phyloP scores from a whole-genome alignment of 2,888 invertebrate genomes.

The Epinotia ramella region DNA sequence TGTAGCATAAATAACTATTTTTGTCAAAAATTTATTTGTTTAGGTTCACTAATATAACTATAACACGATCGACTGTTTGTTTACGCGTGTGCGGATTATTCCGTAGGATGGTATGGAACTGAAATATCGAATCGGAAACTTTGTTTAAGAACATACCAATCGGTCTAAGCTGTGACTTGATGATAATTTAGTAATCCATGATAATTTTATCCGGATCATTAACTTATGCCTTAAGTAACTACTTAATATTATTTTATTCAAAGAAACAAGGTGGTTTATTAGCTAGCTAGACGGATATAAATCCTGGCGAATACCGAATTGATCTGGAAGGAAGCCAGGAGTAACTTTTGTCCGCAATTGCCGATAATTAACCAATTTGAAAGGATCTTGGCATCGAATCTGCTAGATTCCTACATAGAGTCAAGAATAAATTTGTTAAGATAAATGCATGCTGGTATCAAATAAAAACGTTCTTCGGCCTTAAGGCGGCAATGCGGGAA shows the following conservation, averaged over 20 bases:
- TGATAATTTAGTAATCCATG: background rate
- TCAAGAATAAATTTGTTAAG: background rate
- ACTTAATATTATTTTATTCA: background rate
- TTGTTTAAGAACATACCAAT: no score
- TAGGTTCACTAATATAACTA: no score
- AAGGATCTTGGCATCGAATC: constrained; percentile 36
- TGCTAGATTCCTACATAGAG: background rate
- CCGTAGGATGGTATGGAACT: no score
- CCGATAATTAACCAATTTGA: constrained; percentile 33
- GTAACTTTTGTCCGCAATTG: constrained; percentile 28
- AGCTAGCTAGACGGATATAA: constrained; percentile 6
- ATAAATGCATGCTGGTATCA: background rate
- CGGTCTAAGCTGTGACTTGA: no score
- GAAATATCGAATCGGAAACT: no score
- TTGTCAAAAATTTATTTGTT: no score
- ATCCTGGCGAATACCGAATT: constrained; percentile 7
- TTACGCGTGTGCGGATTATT: no score
- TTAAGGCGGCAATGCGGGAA: no score
- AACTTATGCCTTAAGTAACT: no score
- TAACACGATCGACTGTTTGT: no score
- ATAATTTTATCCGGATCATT: background rate
- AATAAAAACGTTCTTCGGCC: background rate
- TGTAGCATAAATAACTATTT: no score
- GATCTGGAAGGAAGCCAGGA: constrained; percentile 36
- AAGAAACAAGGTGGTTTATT: background rate